Percentiles rank a stretch among this genome's conserved stretches.
Evolutionary conservation across 2,113 vertebrate genomes (phyloP).

Genomic region (Aspidoscelis tigris): DNA sequence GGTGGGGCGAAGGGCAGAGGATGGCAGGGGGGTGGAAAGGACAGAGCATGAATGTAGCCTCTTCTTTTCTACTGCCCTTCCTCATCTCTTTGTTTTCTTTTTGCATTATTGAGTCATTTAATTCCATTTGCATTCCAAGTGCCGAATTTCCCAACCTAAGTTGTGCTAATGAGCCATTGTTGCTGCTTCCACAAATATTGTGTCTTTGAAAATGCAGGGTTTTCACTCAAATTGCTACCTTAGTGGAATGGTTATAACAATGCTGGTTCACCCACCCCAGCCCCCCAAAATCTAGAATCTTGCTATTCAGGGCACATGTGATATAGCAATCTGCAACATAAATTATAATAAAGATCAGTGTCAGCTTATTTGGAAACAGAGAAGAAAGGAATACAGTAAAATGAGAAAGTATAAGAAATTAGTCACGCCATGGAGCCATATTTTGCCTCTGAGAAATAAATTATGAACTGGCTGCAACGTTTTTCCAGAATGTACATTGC

Average conservation of each 20-base stretch:
- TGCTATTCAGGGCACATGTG: background rate
- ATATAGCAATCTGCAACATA: background rate
- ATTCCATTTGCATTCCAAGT: background rate
- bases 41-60: background rate
- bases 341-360: background rate
- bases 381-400: background rate
- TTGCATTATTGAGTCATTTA: background rate
- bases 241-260: background rate
- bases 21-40: too few species aligned
- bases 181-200: background rate
- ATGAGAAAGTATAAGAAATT: background rate
- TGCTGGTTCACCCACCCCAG: background rate
- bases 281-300: too few species aligned
- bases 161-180: conserved; percentile 1
- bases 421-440: background rate
- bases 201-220: background rate
- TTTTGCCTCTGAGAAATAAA: background rate
- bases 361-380: background rate
- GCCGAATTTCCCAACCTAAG: background rate
- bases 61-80: background rate
- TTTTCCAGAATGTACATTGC: too few species aligned
- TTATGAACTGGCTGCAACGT: background rate
- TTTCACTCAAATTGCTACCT: conserved; percentile 10
- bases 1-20: too few species aligned
- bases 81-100: background rate